Conservation (phyloP, 2,113 vertebrate species). For the Rhinichthys klamathensis region DNA sequence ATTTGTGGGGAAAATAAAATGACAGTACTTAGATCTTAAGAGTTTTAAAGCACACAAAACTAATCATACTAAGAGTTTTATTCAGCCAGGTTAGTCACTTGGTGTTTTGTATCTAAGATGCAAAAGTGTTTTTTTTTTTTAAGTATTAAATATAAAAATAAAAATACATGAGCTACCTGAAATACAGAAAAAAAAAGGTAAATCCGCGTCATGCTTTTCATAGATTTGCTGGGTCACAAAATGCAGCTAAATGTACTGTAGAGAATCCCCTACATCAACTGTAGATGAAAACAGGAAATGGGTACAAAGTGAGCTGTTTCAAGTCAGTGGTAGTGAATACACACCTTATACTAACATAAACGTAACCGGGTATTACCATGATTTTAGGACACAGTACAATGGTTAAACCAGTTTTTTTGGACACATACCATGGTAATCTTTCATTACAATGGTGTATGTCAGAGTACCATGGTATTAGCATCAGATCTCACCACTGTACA, state of each 20-base stretch:
- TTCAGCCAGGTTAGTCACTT: constrained; percentile 68
- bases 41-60: neutral
- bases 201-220: constrained; percentile 62
- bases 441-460: neutral
- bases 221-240: constrained; percentile 60
- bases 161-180: constrained; percentile 72
- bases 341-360: neutral
- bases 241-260: constrained; percentile 58
- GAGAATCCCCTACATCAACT: constrained; percentile 1
- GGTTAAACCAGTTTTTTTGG: constrained; percentile 1
- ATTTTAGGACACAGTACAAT: neutral
- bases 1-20: constrained; percentile 3
- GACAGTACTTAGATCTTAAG: no score
- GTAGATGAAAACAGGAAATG: constrained; percentile 19
- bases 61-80: constrained; percentile 70
- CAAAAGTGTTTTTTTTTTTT: constrained; percentile 71
- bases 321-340: neutral
- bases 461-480: neutral
- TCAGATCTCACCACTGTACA: neutral
- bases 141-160: constrained; percentile 77
- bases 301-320: constrained; percentile 26
- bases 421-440: neutral
- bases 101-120: constrained; percentile 74
- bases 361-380: neutral
- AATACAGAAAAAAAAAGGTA: constrained; percentile 66